Conservation (phyloP, 2,888 invertebrate species). For the Nemurella pictetii region DNA sequence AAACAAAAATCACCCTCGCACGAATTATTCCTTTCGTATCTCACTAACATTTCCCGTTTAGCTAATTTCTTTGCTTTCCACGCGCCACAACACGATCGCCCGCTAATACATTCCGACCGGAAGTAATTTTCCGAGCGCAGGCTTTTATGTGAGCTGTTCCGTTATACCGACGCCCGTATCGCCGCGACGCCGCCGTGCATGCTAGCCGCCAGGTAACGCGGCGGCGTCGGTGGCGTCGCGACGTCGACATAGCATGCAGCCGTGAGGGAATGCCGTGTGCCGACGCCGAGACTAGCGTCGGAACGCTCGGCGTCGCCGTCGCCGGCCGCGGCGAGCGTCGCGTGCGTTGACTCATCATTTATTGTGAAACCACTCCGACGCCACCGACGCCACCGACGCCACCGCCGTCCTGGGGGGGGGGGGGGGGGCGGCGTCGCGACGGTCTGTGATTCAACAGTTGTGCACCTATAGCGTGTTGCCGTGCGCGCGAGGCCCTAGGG, state of each 20-base stretch:
- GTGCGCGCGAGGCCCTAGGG: too few species aligned
- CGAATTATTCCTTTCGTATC: background rate
- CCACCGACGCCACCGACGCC: slow-evolving; percentile 18
- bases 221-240: background rate
- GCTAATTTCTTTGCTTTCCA: background rate
- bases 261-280: slow-evolving; percentile 7
- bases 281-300: slow-evolving; percentile 21
- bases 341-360: slow-evolving; percentile 19
- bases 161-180: background rate
- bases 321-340: slow-evolving; percentile 4
- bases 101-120: background rate
- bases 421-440: slow-evolving; percentile 4
- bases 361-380: slow-evolving; percentile 21
- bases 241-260: background rate
- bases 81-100: background rate
- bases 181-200: background rate
- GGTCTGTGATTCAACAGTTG: slow-evolving; percentile 28
- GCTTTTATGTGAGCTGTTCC: background rate
- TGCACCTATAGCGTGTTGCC: background rate
- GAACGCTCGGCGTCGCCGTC: slow-evolving; percentile 24
- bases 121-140: background rate
- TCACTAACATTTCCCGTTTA: background rate
- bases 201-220: background rate
- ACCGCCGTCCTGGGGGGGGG: background rate
- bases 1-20: background rate